phyloP scores from a whole-genome alignment of 2,888 invertebrate species.

The Acleris emargana region DNA sequence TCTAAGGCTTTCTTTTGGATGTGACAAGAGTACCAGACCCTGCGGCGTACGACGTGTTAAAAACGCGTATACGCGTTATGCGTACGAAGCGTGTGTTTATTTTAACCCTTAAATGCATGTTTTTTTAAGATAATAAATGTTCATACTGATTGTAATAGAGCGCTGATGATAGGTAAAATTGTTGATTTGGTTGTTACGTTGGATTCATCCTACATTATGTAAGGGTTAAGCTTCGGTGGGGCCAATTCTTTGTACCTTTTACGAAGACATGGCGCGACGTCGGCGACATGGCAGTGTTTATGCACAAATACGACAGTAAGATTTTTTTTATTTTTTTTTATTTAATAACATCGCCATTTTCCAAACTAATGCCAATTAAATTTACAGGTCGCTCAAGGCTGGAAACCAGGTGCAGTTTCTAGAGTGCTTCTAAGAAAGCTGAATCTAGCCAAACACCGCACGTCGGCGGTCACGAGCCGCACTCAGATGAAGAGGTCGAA shows the following conservation, averaged over 20 bases:
- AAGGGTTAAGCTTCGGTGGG: no score
- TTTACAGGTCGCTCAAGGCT: slow-evolving; percentile 59
- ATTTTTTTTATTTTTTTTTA: slow-evolving; percentile 40
- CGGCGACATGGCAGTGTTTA: neutral
- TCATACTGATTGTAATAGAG: no score
- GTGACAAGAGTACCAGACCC: no score
- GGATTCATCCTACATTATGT: no score
- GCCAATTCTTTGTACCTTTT: neutral
- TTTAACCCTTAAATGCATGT: no score
- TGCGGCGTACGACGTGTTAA: no score
- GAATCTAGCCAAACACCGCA: slow-evolving; percentile 55
- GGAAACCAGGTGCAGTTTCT: slow-evolving; percentile 74
- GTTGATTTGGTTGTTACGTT: no score
- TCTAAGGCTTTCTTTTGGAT: no score
- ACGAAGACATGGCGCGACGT: neutral
- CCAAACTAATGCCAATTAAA: slow-evolving; percentile 4
- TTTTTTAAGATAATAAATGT: no score
- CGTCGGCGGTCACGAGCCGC: slow-evolving; percentile 41
- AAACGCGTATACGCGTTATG: no score
- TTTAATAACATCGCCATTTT: neutral
- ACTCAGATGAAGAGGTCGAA: slow-evolving; percentile 54
- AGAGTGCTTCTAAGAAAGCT: slow-evolving; percentile 61
- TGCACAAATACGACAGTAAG: slow-evolving; percentile 40
- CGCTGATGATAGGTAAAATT: no score
- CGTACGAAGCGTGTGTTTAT: no score